These are phyloP conservation scores for Micromys minutus DNA, from an alignment of 2,113 vertebrate species.

Conservation along the genomic window DNA sequence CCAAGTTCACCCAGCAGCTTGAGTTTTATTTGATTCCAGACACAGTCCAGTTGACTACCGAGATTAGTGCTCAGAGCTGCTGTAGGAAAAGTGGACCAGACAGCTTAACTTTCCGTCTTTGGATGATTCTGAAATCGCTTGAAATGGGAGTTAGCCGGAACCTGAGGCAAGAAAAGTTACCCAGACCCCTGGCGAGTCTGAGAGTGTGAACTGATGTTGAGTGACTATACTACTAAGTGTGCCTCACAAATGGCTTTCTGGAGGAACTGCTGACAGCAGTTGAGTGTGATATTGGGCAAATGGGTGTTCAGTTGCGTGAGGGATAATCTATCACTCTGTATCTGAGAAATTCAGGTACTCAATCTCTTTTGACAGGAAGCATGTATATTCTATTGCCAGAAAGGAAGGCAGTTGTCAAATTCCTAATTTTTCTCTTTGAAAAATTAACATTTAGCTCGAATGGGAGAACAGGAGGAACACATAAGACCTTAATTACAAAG, in stretches of 20 bases:
- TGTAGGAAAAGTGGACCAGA: neutral
- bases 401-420: constrained; percentile 75
- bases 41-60: neutral
- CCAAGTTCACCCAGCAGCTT: neutral
- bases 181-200: constrained; percentile 55
- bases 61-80: neutral
- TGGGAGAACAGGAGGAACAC: constrained; percentile 65
- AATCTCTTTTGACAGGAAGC: constrained; percentile 73
- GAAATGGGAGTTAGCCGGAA: constrained; percentile 16
- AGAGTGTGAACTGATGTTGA: constrained; percentile 24
- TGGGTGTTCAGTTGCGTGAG: constrained; percentile 72
- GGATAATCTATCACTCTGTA: constrained; percentile 74
- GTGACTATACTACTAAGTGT: constrained; percentile 65
- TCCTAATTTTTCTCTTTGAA: constrained; percentile 75
- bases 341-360: constrained; percentile 66
- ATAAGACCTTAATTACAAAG: constrained; percentile 76
- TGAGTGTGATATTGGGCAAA: constrained; percentile 73
- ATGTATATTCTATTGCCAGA: constrained; percentile 64
- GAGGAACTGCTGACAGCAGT: constrained; percentile 66
- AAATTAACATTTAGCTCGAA: constrained; percentile 74
- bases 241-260: constrained; percentile 64
- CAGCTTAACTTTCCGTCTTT: neutral
- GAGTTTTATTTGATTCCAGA: too few species aligned
- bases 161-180: constrained; percentile 22
- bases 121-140: neutral